phyloP scores from a whole-genome alignment of 2,113 vertebrate genomes.

The Chelonoidis abingdonii region DNA sequence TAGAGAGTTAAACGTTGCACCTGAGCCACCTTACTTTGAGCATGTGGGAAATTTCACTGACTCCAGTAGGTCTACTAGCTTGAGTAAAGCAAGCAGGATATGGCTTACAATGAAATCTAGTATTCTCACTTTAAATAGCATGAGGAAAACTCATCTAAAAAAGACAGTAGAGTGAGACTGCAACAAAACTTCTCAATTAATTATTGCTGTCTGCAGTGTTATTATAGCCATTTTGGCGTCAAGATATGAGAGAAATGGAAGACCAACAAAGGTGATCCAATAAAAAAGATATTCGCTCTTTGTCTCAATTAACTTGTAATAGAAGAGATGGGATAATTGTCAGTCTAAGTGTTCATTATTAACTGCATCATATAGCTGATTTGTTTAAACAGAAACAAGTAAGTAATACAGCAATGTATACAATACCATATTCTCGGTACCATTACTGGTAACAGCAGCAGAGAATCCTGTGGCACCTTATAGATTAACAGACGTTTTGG shows the following conservation, averaged over 20 bases:
- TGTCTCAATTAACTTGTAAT: background rate
- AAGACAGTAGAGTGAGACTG: background rate
- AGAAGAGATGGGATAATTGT: background rate
- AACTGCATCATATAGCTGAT: background rate
- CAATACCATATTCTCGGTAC: background rate
- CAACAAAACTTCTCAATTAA: background rate
- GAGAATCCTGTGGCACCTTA: no score
- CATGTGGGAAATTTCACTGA: background rate
- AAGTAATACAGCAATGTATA: background rate
- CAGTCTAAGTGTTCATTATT: background rate
- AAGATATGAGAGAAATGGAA: background rate
- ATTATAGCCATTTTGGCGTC: background rate
- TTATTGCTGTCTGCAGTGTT: background rate
- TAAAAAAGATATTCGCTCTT: background rate
- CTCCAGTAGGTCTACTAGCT: background rate
- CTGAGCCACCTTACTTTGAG: background rate
- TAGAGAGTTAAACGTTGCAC: background rate
- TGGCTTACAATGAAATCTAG: background rate
- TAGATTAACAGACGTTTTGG: no score
- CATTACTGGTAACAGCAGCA: background rate
- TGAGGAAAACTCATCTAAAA: background rate
- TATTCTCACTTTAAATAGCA: background rate
- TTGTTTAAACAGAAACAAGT: background rate
- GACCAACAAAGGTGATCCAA: background rate
- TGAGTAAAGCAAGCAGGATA: background rate